phyloP scores from a whole-genome alignment of 2,797 vertebrate genomes.

The Chelonia mydas region DNA sequence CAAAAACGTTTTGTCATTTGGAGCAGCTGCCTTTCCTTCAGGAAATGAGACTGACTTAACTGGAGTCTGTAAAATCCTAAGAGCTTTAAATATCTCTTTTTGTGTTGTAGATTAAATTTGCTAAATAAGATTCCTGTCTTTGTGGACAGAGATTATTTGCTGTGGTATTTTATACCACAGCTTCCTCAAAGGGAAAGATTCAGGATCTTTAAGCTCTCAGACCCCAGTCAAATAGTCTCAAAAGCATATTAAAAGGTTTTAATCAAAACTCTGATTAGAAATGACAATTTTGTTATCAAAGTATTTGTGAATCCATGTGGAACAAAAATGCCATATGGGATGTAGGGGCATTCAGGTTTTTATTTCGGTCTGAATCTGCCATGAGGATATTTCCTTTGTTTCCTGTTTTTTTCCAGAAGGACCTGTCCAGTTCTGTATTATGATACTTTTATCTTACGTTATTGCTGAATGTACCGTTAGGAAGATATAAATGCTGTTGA shows the following conservation, averaged over 20 bases:
- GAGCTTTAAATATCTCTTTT: not conserved
- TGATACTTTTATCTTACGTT: not conserved
- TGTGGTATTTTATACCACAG: not conserved
- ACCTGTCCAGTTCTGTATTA: not conserved
- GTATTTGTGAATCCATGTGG: not conserved
- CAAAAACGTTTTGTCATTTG: not conserved
- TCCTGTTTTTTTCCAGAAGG: not conserved
- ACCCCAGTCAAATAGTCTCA: not conserved
- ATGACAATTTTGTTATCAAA: not conserved
- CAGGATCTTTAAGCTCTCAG: not conserved
- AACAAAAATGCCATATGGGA: not conserved
- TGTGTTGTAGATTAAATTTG: not conserved
- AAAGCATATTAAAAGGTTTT: not conserved
- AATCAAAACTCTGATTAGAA: conserved; percentile 7
- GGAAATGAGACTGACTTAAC: conserved; percentile 46
- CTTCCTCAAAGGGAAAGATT: conserved; percentile 6
- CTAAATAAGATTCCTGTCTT: conserved; percentile 16
- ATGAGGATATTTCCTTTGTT: not conserved
- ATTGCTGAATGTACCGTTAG: not conserved
- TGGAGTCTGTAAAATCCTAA: conserved; percentile 38
- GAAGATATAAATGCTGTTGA: not conserved
- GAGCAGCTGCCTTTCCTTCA: conserved; percentile 48
- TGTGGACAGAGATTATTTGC: conserved; percentile 1
- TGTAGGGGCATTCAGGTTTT: not conserved
- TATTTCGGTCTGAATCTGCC: not conserved